Base-by-base conservation (phyloP, 2,888 invertebrate species). In the Callinectes sapidus region DNA sequence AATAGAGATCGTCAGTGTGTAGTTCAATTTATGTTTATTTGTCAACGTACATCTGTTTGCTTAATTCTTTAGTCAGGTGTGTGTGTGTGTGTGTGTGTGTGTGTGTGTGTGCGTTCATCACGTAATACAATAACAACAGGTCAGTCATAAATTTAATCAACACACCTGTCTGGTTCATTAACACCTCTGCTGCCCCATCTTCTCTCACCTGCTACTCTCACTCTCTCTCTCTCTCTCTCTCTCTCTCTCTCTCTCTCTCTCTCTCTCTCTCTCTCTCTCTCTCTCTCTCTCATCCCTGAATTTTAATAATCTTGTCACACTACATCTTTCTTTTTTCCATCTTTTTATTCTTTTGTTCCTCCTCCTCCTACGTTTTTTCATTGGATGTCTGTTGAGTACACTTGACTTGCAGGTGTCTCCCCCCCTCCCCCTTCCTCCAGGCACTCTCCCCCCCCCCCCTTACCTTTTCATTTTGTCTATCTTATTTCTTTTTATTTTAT, bases 191-290 rank as follows among this genome's bases (percentile, higher is more conserved):
- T 3, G 39, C 5, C 39, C 39, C 39, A 39, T 39, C 39, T 39
- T 39, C 71, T n/a, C n/a, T 71, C n/a, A 23, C 71, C n/a, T n/a
- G 8, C 71, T n/a, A 23, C 71, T 71, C 71, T 71, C 71, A n/a
- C 71, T 71, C 71, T 71, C 71, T 71, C 71, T 71, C 71, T 71
- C n/a, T 71, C 71, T 71, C 71, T n/a, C 71, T 71, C 71, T 71
- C 71, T n/a, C 71, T 71, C 71, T 71, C 71, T 71, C 71, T 71
- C 71, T n/a, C 23, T 71, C n/a, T n/a, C n/a, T 71, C n/a, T 71
- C n/a, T 71, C n/a, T 71, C 71, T 28, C 28, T 28, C 28, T 39
- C 39, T 39, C 39, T 39, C n/a, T 77, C 32, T 77, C 77, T 77
- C 77, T 32, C 77, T 77, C 32, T 77, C 32, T 32, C 32, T 32